Percentiles rank a stretch among this genome's conserved stretches.
Conservation (phyloP, 2,888 invertebrate genomes). For the Brassicogethes aeneus region DNA sequence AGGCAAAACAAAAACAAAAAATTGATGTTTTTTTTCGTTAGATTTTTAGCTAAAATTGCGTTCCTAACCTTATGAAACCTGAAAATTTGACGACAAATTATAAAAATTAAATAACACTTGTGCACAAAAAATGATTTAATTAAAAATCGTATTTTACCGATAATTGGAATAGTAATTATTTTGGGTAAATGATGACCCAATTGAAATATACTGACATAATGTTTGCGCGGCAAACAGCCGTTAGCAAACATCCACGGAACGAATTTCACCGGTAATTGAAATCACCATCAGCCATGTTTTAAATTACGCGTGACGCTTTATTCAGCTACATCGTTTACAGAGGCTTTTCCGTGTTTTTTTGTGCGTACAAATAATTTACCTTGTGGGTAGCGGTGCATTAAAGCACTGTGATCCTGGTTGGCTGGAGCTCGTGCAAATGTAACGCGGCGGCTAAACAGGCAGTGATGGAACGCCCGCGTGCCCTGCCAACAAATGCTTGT, state of each 20-base stretch:
- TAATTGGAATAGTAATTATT: too few relatives aligned
- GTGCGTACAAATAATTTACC: constrained; percentile 35
- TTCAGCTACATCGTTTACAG: constrained; percentile 35
- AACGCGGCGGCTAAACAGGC: constrained; percentile 32
- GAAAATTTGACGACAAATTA: too few relatives aligned
- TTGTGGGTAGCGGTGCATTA: constrained; percentile 34
- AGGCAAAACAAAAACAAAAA: too few relatives aligned
- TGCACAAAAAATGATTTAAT: too few relatives aligned
- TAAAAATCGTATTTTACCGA: too few relatives aligned
- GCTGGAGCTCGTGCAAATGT: constrained; percentile 31
- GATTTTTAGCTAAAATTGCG: too few relatives aligned
- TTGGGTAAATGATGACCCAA: too few relatives aligned
- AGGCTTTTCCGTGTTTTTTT: constrained; percentile 27
- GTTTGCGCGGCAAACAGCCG: too few relatives aligned
- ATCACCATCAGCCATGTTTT: constrained; percentile 2
- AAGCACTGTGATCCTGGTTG: constrained; percentile 30
- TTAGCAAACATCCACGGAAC: neutral
- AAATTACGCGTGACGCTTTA: constrained; percentile 11
- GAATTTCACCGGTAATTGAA: constrained; percentile 1
- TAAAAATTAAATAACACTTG: too few relatives aligned
- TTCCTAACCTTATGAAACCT: too few relatives aligned
- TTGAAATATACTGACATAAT: too few relatives aligned
- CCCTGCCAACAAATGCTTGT: constrained; percentile 22
- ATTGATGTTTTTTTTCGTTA: too few relatives aligned
- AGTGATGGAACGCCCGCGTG: constrained; percentile 31